Conservation (phyloP, 2,113 vertebrate species). For the Equus quagga region DNA sequence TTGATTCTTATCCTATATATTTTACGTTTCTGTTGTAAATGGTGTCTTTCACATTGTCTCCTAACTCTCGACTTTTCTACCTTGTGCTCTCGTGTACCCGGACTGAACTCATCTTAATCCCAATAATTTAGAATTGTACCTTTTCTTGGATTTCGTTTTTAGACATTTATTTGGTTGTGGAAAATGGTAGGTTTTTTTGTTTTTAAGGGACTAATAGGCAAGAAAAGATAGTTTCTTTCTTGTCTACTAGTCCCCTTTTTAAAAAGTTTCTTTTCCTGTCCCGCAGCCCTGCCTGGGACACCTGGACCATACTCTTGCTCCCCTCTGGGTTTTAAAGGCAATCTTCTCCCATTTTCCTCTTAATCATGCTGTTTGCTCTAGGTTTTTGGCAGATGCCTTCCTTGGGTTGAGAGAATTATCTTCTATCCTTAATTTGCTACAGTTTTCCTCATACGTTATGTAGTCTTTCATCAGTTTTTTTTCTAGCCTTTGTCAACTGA, state of each 20-base stretch:
- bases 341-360: fast-evolving
- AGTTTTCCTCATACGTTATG: fast-evolving
- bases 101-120: not conserved
- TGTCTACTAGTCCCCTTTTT: not conserved
- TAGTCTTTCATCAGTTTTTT: fast-evolving
- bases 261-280: not conserved
- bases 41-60: not conserved
- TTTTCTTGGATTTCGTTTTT: not conserved
- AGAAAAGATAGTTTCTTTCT: not conserved
- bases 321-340: no score
- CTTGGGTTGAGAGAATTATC: fast-evolving
- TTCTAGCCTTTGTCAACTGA: no score
- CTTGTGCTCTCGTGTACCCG: fast-evolving
- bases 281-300: not conserved
- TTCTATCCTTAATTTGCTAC: not conserved
- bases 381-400: not conserved
- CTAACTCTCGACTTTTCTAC: fast-evolving
- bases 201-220: not conserved
- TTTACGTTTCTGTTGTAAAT: not conserved
- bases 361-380: no score
- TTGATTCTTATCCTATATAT: not conserved
- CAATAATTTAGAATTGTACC: not conserved
- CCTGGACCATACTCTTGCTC: not conserved
- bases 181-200: no score
- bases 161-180: not conserved